phyloP scores from a whole-genome alignment of 2,888 invertebrate species.

The Trisateles emortualis region DNA sequence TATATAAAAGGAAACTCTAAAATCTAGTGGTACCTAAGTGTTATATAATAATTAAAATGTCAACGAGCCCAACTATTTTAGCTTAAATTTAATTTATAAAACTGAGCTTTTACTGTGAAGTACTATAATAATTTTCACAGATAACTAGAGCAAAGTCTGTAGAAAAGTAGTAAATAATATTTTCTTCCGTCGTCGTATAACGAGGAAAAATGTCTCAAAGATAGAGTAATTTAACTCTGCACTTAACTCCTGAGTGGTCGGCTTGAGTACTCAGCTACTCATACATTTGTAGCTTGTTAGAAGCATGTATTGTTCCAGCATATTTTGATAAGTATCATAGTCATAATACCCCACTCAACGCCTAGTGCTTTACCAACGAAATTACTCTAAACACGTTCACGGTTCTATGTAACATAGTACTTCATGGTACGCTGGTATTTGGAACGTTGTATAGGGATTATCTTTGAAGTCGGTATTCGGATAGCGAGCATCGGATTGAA shows the following conservation, averaged over 20 bases:
- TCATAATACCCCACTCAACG: slow-evolving; percentile 41
- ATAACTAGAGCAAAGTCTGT: slow-evolving; percentile 20
- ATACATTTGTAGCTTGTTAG: slow-evolving; percentile 8
- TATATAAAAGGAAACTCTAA: background rate
- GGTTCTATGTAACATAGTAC: slow-evolving; percentile 20
- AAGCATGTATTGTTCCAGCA: slow-evolving; percentile 59
- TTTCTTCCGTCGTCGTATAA: slow-evolving; percentile 20
- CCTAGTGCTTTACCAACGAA: slow-evolving; percentile 38
- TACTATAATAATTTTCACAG: slow-evolving; percentile 13
- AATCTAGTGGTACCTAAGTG: background rate
- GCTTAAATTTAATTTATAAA: slow-evolving; percentile 4
- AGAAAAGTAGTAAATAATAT: slow-evolving; percentile 26
- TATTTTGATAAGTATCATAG: slow-evolving; percentile 61
- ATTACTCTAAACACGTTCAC: slow-evolving; percentile 48
- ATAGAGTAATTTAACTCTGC: slow-evolving; percentile 53
- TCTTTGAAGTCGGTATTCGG: slow-evolving; percentile 29
- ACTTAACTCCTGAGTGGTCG: slow-evolving; percentile 47
- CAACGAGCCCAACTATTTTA: slow-evolving; percentile 5
- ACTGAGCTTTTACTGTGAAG: background rate
- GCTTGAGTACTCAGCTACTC: slow-evolving; percentile 21
- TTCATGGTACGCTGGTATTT: slow-evolving; percentile 13
- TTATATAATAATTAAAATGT: background rate
- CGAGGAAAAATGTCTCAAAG: slow-evolving; percentile 51
- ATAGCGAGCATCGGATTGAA: slow-evolving; percentile 28
- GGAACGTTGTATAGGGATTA: slow-evolving; percentile 29